phyloP scores from a whole-genome alignment of 2,113 vertebrate genomes.

The Phaetusa simplex region DNA sequence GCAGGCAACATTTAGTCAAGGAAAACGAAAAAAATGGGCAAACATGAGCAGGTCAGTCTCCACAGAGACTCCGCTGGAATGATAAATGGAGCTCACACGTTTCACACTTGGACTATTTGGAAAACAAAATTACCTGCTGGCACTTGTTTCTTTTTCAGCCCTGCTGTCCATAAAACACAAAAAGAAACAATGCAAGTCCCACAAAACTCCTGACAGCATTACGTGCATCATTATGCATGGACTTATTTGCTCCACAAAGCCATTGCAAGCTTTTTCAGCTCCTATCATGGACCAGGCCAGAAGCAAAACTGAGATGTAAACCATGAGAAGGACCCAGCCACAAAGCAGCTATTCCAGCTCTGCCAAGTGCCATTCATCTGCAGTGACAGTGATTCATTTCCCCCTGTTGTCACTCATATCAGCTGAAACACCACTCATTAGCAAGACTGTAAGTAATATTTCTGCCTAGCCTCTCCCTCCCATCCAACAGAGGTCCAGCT shows the following conservation, averaged over 20 bases:
- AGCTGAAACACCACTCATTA: neutral
- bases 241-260: neutral
- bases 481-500: neutral
- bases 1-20: slow-evolving; percentile 11
- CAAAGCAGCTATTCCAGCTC: neutral
- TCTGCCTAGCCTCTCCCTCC: neutral
- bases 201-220: neutral
- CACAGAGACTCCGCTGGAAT: neutral
- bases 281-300: neutral
- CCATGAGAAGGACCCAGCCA: neutral
- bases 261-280: neutral
- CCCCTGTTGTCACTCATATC: neutral
- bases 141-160: neutral
- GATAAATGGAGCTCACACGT: slow-evolving; percentile 16
- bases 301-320: neutral
- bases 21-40: neutral
- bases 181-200: neutral
- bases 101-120: neutral
- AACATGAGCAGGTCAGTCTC: neutral
- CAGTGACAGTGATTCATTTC: neutral
- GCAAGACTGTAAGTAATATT: neutral
- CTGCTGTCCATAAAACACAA: neutral
- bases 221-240: neutral
- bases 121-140: neutral
- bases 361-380: neutral